These are phyloP conservation scores for Zosterops japonicus DNA, from an alignment of 2,113 vertebrate species.

Conservation along the genomic window DNA sequence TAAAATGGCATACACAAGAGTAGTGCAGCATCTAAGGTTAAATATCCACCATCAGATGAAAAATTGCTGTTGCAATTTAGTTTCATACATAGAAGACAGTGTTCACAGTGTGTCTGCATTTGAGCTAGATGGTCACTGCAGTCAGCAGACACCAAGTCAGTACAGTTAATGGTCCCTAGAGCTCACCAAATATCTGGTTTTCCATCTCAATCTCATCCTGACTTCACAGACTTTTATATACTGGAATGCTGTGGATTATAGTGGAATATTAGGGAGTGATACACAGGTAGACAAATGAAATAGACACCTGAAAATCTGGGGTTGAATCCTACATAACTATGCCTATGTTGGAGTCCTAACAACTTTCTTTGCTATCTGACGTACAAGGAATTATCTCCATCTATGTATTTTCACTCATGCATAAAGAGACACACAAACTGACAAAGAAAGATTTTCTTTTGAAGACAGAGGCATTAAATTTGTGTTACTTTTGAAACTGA, in stretches of 20 bases:
- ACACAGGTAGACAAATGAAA: not conserved
- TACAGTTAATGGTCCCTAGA: not conserved
- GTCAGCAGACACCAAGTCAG: not conserved
- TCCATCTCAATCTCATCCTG: not conserved
- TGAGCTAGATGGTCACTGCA: not conserved
- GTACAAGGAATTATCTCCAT: not conserved
- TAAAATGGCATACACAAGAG: not conserved
- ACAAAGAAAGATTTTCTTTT: not conserved
- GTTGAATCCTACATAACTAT: not conserved
- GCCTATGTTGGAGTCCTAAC: not conserved
- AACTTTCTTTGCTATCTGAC: not conserved
- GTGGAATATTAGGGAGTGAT: not conserved
- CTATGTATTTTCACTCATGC: not conserved
- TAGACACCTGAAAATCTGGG: not conserved
- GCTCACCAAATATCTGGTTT: not conserved
- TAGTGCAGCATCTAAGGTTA: not conserved
- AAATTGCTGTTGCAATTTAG: not conserved
- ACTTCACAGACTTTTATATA: not conserved
- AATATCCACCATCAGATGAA: not conserved
- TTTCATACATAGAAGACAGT: not conserved
- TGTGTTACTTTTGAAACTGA: not conserved
- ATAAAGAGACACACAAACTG: not conserved
- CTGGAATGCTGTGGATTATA: fast-evolving
- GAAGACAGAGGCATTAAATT: not conserved
- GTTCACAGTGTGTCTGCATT: not conserved